Evolutionary conservation across 2,888 invertebrate species (phyloP).

Genomic region (Thymelicus sylvestris): DNA sequence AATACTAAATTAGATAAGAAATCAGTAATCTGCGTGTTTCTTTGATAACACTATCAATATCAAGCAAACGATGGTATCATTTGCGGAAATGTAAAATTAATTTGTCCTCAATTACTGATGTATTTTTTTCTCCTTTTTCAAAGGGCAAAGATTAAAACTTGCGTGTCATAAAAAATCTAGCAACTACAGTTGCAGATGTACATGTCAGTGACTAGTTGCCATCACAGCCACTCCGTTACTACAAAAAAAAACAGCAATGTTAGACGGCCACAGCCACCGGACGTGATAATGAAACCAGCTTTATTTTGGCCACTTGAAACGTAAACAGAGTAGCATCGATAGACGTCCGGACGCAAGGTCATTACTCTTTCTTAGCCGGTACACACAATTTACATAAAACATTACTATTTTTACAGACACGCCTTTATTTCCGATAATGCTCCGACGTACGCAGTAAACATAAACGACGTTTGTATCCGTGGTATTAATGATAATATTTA

Average conservation of each 20-base stretch:
- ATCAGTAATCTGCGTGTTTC: constrained; percentile 41
- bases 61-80: constrained; percentile 50
- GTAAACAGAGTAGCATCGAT: constrained; percentile 61
- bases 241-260: not conserved
- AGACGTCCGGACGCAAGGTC: constrained; percentile 73
- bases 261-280: constrained; percentile 36
- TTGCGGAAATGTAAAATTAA: constrained; percentile 61
- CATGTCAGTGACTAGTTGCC: no score
- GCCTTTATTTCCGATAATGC: constrained; percentile 15
- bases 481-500: constrained; percentile 13
- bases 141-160: no score
- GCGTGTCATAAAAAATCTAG: no score
- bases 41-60: constrained; percentile 45
- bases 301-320: constrained; percentile 63
- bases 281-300: constrained; percentile 49
- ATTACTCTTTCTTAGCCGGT: constrained; percentile 65
- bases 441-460: constrained; percentile 9
- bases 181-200: no score
- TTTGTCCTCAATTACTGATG: constrained; percentile 56
- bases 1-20: constrained; percentile 45
- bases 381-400: constrained; percentile 47
- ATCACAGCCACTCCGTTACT: not conserved
- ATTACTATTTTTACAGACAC: constrained; percentile 30
- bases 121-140: constrained; percentile 29
- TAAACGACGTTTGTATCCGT: constrained; percentile 12